A percentile compares a stretch with the other conserved stretches of the same genome.
These are phyloP conservation scores for Myiagra hebetior DNA, from an alignment of 2,113 vertebrate genomes.

Conservation along the genomic window DNA sequence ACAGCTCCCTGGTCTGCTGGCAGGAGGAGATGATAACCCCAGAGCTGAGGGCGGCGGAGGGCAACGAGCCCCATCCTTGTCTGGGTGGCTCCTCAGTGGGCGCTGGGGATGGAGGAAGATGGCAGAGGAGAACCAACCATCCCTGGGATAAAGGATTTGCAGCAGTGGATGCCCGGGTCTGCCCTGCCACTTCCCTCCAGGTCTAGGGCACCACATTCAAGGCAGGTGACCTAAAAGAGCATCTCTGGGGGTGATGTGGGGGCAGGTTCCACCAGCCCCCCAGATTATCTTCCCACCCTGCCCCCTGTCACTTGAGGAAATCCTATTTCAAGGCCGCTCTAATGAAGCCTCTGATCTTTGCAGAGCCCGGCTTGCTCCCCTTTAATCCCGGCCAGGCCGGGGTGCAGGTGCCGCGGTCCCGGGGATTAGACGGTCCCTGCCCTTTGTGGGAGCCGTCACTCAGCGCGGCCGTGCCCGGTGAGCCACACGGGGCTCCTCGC, in stretches of 20 bases:
- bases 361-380: neutral
- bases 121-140: neutral
- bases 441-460: neutral
- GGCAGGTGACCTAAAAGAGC: neutral
- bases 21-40: fast-evolving
- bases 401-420: constrained; percentile 17
- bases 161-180: neutral
- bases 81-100: fast-evolving
- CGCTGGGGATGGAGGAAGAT: neutral
- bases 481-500: neutral
- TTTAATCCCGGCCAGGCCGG: neutral
- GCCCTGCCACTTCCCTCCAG: neutral
- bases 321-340: neutral
- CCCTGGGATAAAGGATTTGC: fast-evolving
- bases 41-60: fast-evolving
- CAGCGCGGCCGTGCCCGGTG: neutral
- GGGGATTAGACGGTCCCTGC: neutral
- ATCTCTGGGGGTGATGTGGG: neutral
- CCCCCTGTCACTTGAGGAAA: constrained; percentile 25
- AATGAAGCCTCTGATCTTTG: constrained; percentile 5
- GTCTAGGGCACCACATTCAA: neutral
- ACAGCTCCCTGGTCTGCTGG: neutral
- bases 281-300: neutral
- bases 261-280: neutral
- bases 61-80: neutral